Base-by-base conservation (phyloP, 1,140 invertebrate genomes). In the Drusus annulatus region DNA sequence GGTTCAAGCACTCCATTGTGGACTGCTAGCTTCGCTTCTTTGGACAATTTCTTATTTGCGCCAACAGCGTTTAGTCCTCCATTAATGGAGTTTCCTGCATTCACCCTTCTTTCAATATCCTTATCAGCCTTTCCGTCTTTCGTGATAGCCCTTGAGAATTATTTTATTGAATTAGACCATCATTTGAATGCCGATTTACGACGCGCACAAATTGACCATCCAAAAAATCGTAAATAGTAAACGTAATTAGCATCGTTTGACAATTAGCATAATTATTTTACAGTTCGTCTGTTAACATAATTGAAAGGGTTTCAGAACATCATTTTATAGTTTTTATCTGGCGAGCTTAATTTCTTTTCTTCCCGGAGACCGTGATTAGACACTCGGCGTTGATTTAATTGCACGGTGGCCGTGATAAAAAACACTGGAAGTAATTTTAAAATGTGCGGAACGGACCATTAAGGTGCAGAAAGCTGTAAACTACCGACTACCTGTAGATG, bases 251-350 rank as follows among this genome's bases (percentile, higher is more conserved):
- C 54, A 51, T 31, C 63, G 56, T 28, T 56, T 8, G 1, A 10
- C 10, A 45, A 45, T 45, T 45, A 8, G 1, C 7, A 76, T n/a
- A 81, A 71, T 81, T 78, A 28, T 77, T 77, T 63, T 78, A 78
- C 52, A 62, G 75, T 73, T 77, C 17, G 45, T 58, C 28, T 16
- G 76, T 81, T 78, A 81, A 31, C 80, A 78, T 78, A 81, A 81
- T 81, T 81, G 76, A 50, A 23, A 69, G 19, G 76, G 65, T 13
- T 63, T 63, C 19, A 7, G 7, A 25, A 63, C 16, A 60, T 21
- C 21, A 21, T 60, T 60, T 60, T 60, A 23, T 23, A 60, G 2
- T 25, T n/a, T 25, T 63, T 62, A 16, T 28, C 25, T 16, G 10
- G 1, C 0, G 5, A 13, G 60, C 15, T 62, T 19, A 13, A 13